Base-by-base conservation (phyloP, 2,797 vertebrate genomes). In the Sebastes minor region DNA sequence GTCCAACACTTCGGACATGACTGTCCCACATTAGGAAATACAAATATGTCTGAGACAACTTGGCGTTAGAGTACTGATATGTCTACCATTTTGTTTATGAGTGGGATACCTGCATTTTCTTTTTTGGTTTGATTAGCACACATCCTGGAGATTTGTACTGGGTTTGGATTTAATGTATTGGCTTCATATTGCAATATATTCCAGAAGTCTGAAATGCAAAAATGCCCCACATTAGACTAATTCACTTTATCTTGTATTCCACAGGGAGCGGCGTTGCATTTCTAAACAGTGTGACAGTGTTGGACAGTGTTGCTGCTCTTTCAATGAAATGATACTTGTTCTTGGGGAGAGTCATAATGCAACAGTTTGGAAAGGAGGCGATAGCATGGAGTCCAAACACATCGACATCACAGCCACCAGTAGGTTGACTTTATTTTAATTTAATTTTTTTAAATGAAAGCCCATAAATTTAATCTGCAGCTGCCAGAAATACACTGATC, bases 271-370 rank as follows among this genome's bases (percentile, higher is more conserved):
- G 0, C 0, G 0, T 0, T 86, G 85, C 20, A 1, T 1, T 57
- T 16, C 82, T 8, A 2, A 25, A 2, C 56, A 61, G 14, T 84
- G 66, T 32, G 2, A 1, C 5, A 10, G 30, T 32, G 8, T 0
- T 3, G 72, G 78, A 14, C 8, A 0, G 5, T 94, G 92, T 46
- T 82, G 78, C 16, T 91, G 87, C 64, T 70, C 74, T 5, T 0
- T 74, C 0, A 0, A 10, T 0, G 0, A 6, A 0, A 32, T 84
- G 5, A 0, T 0, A 0, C 0, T 76, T 0, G 0, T 74, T 11
- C 0, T 0, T 0, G 4, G 2, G 0, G 18, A 71, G 0, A 18
- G 0, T 46, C 64, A 70, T 4, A 30, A 0, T 2, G 86, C 62
- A 13, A 38, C 4, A 1, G 55, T 91, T 33, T 23, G 4, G 57